phyloP scores from a whole-genome alignment of 2,888 invertebrate species.

The Junonia oenone region DNA sequence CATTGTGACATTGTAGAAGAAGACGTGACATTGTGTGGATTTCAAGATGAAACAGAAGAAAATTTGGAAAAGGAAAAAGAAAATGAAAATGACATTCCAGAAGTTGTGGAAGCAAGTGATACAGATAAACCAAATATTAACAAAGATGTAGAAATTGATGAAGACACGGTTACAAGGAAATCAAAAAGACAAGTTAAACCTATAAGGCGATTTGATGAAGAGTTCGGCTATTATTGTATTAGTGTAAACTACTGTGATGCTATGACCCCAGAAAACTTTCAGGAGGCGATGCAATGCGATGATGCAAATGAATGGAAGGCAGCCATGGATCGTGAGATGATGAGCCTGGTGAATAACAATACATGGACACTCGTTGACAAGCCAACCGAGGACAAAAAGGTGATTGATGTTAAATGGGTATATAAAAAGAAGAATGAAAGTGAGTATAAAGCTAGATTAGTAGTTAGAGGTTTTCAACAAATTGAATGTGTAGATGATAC shows the following conservation, averaged over 20 bases:
- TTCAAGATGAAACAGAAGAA: not conserved
- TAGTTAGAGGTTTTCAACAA: slow-evolving; percentile 23
- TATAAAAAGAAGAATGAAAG: slow-evolving; percentile 36
- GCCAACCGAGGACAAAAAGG: slow-evolving; percentile 34
- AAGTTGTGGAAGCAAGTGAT: too few species aligned
- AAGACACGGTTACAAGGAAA: too few species aligned
- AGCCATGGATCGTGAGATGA: not conserved
- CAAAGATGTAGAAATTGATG: too few species aligned
- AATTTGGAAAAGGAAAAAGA: not conserved
- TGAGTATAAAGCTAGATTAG: slow-evolving; percentile 19
- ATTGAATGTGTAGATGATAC: slow-evolving; percentile 19
- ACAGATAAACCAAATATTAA: too few species aligned
- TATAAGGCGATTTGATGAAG: slow-evolving; percentile 11
- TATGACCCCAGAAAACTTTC: not conserved
- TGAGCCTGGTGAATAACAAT: not conserved
- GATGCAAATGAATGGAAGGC: slow-evolving; percentile 13
- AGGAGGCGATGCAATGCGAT: slow-evolving; percentile 33
- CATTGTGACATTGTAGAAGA: not conserved
- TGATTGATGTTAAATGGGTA: slow-evolving; percentile 37
- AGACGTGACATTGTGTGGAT: not conserved
- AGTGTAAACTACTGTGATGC: slow-evolving; percentile 11
- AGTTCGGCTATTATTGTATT: slow-evolving; percentile 15
- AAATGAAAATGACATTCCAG: too few species aligned
- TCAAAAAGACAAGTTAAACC: slow-evolving; percentile 2
- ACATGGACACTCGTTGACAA: slow-evolving; percentile 28